Conservation (phyloP, 2,113 vertebrate genomes). For the Pseudopipra pipra region DNA sequence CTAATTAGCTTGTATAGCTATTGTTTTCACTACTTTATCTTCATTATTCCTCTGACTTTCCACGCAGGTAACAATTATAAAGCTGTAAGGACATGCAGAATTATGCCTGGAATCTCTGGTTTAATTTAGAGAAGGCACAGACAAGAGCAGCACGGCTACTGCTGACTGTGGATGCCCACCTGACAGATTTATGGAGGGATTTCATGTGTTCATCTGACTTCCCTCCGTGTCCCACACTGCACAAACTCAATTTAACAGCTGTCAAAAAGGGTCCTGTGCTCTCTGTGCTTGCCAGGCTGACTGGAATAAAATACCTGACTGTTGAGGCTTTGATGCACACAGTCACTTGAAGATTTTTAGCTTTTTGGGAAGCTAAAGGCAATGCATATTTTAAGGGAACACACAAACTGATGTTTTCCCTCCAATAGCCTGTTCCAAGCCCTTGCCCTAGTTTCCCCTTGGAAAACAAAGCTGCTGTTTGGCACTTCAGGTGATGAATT, state of each 20-base stretch:
- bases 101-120: constrained; percentile 31
- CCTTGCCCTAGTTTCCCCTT: background rate
- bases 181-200: background rate
- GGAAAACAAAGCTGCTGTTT: background rate
- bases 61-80: background rate
- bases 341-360: background rate
- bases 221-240: background rate
- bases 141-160: background rate
- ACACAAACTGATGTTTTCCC: background rate
- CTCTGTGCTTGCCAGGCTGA: background rate
- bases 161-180: background rate
- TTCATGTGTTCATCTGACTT: background rate
- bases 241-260: background rate
- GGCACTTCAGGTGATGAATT: background rate
- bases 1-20: constrained; percentile 10
- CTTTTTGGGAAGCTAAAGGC: background rate
- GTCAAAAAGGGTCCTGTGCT: background rate
- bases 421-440: background rate
- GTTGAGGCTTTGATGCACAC: fast-evolving
- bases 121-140: constrained; percentile 12
- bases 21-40: constrained; percentile 26
- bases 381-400: background rate
- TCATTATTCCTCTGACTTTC: constrained; percentile 14
- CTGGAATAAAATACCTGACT: background rate
- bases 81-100: background rate